phyloP scores from a whole-genome alignment of 1,140 invertebrate genomes.

The Lethrus apterus region DNA sequence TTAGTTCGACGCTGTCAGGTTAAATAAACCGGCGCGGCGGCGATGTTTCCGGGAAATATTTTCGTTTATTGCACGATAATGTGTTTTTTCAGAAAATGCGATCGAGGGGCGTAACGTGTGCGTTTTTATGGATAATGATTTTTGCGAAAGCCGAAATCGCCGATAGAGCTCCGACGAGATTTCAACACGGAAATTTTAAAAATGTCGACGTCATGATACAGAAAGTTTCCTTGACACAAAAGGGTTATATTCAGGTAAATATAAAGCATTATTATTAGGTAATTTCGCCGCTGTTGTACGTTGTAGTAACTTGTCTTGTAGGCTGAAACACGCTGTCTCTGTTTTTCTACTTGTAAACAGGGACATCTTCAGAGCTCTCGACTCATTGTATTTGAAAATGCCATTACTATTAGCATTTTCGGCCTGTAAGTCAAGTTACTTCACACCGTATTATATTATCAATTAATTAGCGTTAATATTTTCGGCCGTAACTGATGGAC shows the following conservation, averaged over 20 bases:
- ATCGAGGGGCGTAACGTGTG: no score
- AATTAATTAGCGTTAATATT: neutral
- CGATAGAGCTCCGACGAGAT: neutral
- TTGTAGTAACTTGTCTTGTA: neutral
- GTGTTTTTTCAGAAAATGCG: no score
- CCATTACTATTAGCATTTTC: neutral
- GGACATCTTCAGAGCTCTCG: neutral
- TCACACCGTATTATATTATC: no score
- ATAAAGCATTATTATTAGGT: slow-evolving; percentile 13
- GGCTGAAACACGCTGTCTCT: neutral
- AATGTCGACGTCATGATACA: no score
- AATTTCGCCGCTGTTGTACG: neutral
- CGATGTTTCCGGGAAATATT: no score
- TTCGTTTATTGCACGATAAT: no score
- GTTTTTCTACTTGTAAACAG: neutral
- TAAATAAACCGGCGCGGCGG: no score
- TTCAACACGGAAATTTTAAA: neutral
- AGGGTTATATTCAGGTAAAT: slow-evolving; percentile 58
- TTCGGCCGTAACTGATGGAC: neutral
- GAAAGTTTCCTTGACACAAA: slow-evolving; percentile 54
- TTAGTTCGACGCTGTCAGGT: no score
- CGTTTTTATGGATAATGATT: no score
- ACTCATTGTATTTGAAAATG: neutral
- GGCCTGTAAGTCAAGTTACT: no score
- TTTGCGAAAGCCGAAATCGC: slow-evolving; percentile 5